These are phyloP conservation scores for Calephelis perditalis DNA, from an alignment of 2,888 invertebrate genomes.

Conservation along the genomic window DNA sequence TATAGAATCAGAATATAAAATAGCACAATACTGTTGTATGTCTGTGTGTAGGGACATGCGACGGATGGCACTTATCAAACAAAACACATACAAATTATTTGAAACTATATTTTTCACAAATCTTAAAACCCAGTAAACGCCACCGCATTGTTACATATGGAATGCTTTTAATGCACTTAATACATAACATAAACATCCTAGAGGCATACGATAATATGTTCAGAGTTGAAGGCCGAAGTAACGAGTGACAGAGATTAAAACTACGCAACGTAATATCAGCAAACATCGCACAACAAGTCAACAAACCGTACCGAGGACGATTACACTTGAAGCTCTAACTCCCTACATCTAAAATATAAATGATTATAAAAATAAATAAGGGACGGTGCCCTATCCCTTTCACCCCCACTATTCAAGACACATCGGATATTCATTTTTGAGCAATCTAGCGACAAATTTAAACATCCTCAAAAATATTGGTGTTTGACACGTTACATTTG, in stretches of 20 bases:
- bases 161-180: constrained; percentile 73
- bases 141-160: constrained; percentile 67
- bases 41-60: constrained; percentile 22
- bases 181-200: constrained; percentile 58
- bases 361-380: constrained; percentile 77
- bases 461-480: constrained; percentile 39
- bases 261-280: constrained; percentile 19
- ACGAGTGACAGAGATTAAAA: constrained; percentile 6
- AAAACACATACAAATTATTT: constrained; percentile 50
- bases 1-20: constrained; percentile 56
- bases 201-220: constrained; percentile 56
- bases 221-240: constrained; percentile 47
- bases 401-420: constrained; percentile 39
- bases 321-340: constrained; percentile 57
- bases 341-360: constrained; percentile 70
- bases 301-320: constrained; percentile 31
- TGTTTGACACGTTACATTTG: constrained; percentile 34
- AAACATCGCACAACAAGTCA: constrained; percentile 34
- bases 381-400: constrained; percentile 54
- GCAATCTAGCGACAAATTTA: constrained; percentile 43
- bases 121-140: constrained; percentile 53
- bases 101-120: constrained; percentile 42
- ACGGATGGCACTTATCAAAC: constrained; percentile 65
- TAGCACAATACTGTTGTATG: constrained; percentile 40
- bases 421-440: constrained; percentile 41